A percentile compares a stretch with the other conserved stretches of the same genome.
Evolutionary conservation across 2,113 vertebrate genomes (phyloP).

Genomic region (Tachysurus vachellii): DNA sequence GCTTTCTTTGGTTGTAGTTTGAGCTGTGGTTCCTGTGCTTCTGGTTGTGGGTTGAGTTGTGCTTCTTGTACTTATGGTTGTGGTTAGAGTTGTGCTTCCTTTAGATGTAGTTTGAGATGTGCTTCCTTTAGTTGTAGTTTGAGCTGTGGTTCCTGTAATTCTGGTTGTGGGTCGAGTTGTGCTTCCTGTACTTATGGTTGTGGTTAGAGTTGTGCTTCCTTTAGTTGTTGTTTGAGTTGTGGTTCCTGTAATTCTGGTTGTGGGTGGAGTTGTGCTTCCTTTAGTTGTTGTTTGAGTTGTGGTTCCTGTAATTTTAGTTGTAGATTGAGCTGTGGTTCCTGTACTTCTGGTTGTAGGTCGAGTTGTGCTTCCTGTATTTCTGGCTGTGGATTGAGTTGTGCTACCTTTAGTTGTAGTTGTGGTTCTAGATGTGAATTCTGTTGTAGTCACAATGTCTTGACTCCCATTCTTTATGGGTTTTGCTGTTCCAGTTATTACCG

Average conservation of each 20-base stretch:
- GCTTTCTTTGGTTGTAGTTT: background rate
- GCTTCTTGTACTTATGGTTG: no score
- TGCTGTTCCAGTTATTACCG: no score
- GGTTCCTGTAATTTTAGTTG: no score
- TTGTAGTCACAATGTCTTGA: no score
- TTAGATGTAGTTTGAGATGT: background rate
- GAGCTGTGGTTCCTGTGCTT: background rate
- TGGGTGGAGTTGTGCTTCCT: background rate
- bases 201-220: background rate
- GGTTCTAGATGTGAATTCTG: no score
- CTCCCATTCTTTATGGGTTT: no score
- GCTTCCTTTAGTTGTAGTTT: slow-evolving; percentile 17
- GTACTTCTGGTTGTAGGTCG: no score
- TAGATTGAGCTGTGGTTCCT: no score
- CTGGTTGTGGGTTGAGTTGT: background rate
- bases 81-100: background rate
- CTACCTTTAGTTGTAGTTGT: background rate
- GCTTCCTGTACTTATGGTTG: no score
- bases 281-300: background rate
- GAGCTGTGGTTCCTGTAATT: background rate
- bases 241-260: background rate
- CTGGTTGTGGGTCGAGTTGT: background rate
- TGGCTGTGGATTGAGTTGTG: no score
- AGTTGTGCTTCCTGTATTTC: no score
- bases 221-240: background rate